phyloP scores from a whole-genome alignment of 2,888 invertebrate species.

The Mantis religiosa region DNA sequence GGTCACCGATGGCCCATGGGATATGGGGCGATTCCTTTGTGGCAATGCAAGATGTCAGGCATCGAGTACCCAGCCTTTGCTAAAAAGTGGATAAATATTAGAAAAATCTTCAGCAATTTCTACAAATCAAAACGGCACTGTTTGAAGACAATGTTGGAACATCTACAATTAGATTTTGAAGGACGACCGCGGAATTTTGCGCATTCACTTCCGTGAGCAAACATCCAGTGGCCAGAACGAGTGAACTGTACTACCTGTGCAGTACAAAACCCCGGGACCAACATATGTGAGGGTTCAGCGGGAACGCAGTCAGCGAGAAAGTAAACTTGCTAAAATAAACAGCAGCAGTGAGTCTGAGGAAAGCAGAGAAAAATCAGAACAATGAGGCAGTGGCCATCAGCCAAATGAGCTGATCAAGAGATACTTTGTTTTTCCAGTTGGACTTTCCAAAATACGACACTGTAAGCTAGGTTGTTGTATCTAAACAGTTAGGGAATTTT shows the following conservation, averaged over 20 bases:
- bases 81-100: conserved; percentile 52
- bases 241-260: not conserved
- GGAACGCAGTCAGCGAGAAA: not conserved
- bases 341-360: not conserved
- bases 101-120: conserved; percentile 49
- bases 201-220: conserved; percentile 23
- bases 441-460: too few relatives aligned
- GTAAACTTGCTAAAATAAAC: not conserved
- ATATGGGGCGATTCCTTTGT: conserved; percentile 54
- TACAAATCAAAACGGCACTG: conserved; percentile 40
- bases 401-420: too few relatives aligned
- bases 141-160: conserved; percentile 47
- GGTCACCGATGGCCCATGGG: conserved; percentile 56
- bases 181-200: conserved; percentile 51
- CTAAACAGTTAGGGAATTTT: too few relatives aligned
- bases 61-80: conserved; percentile 40
- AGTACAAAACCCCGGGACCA: not conserved
- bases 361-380: not conserved
- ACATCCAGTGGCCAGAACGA: not conserved
- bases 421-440: too few relatives aligned
- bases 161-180: conserved; percentile 49
- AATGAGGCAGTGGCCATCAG: not conserved
- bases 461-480: too few relatives aligned
- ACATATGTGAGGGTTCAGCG: not conserved
- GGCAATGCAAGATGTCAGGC: conserved; percentile 46